A percentile compares a stretch with the other conserved stretches of the same genome.
These are phyloP conservation scores for Coelogynopora nodosa DNA, from an alignment of 2,888 invertebrate species.

Conservation along the genomic window DNA sequence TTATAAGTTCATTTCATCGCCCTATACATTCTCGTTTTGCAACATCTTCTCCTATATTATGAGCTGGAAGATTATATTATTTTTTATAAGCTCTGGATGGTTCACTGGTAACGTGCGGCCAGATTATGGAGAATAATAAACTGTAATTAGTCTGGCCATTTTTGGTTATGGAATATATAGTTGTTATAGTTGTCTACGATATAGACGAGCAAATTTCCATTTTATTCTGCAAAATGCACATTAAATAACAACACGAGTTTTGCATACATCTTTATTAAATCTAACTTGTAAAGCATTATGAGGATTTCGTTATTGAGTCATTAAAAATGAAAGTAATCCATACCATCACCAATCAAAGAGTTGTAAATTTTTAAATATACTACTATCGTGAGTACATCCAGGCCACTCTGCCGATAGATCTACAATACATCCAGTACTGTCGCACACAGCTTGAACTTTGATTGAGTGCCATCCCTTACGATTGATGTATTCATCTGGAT, in stretches of 20 bases:
- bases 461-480: constrained; percentile 19
- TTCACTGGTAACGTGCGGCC: too few species aligned
- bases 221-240: neutral
- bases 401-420: constrained; percentile 6
- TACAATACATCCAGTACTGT: neutral
- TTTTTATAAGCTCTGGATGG: too few species aligned
- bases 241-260: constrained; percentile 40
- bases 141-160: too few species aligned
- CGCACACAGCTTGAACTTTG: neutral
- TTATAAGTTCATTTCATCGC: too few species aligned
- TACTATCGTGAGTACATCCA: neutral
- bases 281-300: neutral
- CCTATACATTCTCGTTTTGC: too few species aligned
- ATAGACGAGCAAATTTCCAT: neutral
- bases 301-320: neutral
- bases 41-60: too few species aligned
- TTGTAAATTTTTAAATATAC: constrained; percentile 4
- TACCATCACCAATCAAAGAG: neutral
- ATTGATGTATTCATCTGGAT: constrained; percentile 24
- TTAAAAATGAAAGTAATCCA: neutral
- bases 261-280: constrained; percentile 32
- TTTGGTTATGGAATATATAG: too few species aligned
- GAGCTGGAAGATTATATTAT: too few species aligned
- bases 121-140: too few species aligned
- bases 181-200: too few species aligned